phyloP scores from a whole-genome alignment of 1,140 invertebrate genomes.

The Centruroides sculpturatus region DNA sequence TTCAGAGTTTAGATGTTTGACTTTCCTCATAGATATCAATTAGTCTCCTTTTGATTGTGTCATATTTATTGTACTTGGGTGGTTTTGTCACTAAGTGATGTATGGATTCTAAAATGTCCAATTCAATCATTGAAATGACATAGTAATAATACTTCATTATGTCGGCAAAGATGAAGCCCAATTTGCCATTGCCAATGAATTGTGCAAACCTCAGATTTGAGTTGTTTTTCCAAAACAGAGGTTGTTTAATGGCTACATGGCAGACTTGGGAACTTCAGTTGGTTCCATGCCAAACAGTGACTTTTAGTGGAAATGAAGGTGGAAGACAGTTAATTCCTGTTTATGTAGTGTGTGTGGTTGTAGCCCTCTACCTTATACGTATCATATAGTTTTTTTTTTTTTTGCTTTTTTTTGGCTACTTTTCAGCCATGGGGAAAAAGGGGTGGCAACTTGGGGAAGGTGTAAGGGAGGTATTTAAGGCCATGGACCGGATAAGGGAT shows the following conservation, averaged over 20 bases:
- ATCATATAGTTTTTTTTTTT: too few relatives aligned
- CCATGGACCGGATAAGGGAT: too few relatives aligned
- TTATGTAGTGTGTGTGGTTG: too few relatives aligned
- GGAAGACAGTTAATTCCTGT: too few relatives aligned
- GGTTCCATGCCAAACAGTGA: too few relatives aligned
- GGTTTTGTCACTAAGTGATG: not conserved
- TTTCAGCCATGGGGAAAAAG: too few relatives aligned
- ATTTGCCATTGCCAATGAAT: conserved; percentile 16
- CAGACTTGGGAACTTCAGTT: too few relatives aligned
- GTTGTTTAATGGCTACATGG: conserved; percentile 5
- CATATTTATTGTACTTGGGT: not conserved
- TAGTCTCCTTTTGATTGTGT: not conserved
- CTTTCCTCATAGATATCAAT: not conserved
- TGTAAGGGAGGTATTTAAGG: too few relatives aligned
- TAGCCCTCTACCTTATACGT: too few relatives aligned
- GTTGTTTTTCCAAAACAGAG: conserved; percentile 19
- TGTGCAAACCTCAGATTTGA: conserved; percentile 23
- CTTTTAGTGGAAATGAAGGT: too few relatives aligned
- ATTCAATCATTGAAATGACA: not conserved
- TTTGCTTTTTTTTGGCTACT: too few relatives aligned
- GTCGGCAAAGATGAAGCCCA: conserved; percentile 9
- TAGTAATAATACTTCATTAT: conserved; percentile 16
- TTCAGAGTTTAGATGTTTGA: not conserved
- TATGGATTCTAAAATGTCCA: not conserved
- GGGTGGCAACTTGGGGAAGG: too few relatives aligned